These are phyloP conservation scores for Drosophila pallidifrons DNA, from an alignment of 1,140 invertebrate genomes.

Conservation along the genomic window DNA sequence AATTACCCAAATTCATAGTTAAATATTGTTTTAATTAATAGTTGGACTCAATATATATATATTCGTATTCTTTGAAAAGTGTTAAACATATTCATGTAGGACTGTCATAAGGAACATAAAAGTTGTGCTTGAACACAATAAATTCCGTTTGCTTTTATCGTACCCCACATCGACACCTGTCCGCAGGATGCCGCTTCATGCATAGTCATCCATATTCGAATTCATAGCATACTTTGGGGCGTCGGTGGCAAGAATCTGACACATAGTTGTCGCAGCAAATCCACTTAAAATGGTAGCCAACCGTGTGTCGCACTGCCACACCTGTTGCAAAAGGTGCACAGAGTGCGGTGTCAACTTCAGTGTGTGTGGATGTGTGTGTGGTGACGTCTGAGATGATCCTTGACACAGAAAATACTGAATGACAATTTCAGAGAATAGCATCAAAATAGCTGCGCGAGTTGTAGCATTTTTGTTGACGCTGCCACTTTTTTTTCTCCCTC, in stretches of 20 bases:
- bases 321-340: constrained; percentile 39
- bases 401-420: constrained; percentile 35
- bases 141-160: background rate
- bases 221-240: constrained; percentile 44
- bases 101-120: background rate
- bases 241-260: constrained; percentile 29
- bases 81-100: no score
- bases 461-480: constrained; percentile 41
- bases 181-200: background rate
- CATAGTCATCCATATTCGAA: constrained; percentile 10
- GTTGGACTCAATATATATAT: no score
- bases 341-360: constrained; percentile 5
- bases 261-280: constrained; percentile 70
- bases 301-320: constrained; percentile 60
- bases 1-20: no score
- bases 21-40: no score
- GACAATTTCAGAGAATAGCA: constrained; percentile 19
- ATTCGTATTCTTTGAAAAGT: no score
- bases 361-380: background rate
- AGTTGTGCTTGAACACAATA: background rate
- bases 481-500: constrained; percentile 15
- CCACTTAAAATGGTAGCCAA: constrained; percentile 73
- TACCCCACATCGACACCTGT: background rate
- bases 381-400: constrained; percentile 33
- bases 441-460: constrained; percentile 64